phyloP scores from a whole-genome alignment of 2,888 invertebrate species.

The Orchesellides sinensis region DNA sequence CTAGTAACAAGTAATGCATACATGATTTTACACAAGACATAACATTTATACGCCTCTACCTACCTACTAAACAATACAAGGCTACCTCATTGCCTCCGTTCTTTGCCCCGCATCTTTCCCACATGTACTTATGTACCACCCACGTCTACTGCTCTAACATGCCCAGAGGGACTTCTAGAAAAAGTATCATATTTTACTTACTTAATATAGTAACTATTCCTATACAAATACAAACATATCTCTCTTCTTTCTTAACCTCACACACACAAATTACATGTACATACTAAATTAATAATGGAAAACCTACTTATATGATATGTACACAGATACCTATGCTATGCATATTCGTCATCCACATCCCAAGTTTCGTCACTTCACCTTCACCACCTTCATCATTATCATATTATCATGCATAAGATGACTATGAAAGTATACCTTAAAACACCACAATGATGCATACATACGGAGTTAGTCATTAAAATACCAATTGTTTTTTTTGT shows the following conservation, averaged over 20 bases:
- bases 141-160: neutral
- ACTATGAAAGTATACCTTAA: too few relatives aligned
- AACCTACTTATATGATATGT: too few relatives aligned
- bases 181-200: neutral
- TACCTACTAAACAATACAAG: too few relatives aligned
- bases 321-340: neutral
- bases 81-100: too few relatives aligned
- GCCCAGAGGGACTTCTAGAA: neutral
- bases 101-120: too few relatives aligned
- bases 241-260: neutral
- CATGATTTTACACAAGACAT: too few relatives aligned
- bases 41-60: too few relatives aligned
- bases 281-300: too few relatives aligned
- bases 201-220: neutral
- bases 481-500: too few relatives aligned
- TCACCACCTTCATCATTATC: slow-evolving; percentile 23
- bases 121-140: neutral
- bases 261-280: neutral
- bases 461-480: too few relatives aligned
- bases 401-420: neutral
- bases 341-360: slow-evolving; percentile 9
- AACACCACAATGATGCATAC: too few relatives aligned
- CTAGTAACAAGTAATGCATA: too few relatives aligned
- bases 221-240: neutral
- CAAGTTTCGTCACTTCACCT: slow-evolving; percentile 20